Conservation (phyloP, 2,113 vertebrate species). For the Isichthys henryi region DNA sequence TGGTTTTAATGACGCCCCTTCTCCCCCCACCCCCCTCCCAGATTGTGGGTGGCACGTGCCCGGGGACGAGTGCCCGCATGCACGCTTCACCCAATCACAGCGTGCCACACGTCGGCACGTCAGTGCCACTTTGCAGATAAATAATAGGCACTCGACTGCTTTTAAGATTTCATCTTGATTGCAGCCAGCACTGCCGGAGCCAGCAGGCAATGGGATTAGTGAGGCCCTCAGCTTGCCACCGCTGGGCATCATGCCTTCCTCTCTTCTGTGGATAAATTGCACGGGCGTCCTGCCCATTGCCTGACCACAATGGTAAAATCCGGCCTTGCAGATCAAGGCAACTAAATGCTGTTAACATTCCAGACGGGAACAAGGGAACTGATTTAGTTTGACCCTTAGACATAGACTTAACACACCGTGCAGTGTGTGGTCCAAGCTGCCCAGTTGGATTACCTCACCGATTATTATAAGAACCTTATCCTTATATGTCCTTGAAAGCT, state of each 20-base stretch:
- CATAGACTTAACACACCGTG: not conserved
- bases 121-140: constrained; percentile 5
- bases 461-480: not conserved
- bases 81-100: not conserved
- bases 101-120: not conserved
- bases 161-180: constrained; percentile 23
- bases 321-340: not conserved
- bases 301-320: constrained; percentile 11
- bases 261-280: constrained; percentile 7
- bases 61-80: not conserved
- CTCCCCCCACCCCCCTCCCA: not conserved
- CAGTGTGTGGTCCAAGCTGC: not conserved
- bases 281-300: constrained; percentile 4
- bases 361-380: not conserved
- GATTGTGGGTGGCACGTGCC: not conserved
- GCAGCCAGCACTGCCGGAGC: not conserved
- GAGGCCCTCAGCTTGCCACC: not conserved
- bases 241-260: not conserved
- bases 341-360: not conserved
- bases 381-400: constrained; percentile 6
- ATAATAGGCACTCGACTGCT: constrained; percentile 14
- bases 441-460: not conserved
- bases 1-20: not conserved
- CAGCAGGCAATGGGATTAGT: constrained; percentile 15
- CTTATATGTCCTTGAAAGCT: not conserved